A percentile compares a stretch with the other conserved stretches of the same genome.
These are phyloP conservation scores for Leptoclinus maculatus DNA, from an alignment of 2,797 vertebrate genomes.

Conservation along the genomic window DNA sequence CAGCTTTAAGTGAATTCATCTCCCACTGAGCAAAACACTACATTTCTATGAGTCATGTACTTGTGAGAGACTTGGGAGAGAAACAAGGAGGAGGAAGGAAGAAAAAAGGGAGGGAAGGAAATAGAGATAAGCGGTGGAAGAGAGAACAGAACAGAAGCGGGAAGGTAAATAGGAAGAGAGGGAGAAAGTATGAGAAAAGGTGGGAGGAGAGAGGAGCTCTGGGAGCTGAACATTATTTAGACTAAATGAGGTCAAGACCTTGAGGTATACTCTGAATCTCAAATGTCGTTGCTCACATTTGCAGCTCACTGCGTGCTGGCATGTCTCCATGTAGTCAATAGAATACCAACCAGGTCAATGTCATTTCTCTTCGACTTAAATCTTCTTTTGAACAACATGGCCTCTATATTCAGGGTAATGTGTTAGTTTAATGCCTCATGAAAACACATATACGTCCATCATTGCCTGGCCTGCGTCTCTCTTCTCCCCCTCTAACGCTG, in stretches of 20 bases:
- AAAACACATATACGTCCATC: conserved; percentile 29
- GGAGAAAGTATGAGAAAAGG: conserved; percentile 32
- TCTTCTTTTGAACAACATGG: conserved; percentile 49
- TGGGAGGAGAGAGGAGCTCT: conserved; percentile 53
- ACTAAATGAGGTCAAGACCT: conserved; percentile 86
- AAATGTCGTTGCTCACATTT: conserved; percentile 79
- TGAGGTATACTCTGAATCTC: conserved; percentile 80
- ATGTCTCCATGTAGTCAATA: conserved; percentile 42
- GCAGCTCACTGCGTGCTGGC: conserved; percentile 41
- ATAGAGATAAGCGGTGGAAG: background rate
- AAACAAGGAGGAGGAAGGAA: conserved; percentile 1
- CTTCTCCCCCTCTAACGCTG: conserved; percentile 24
- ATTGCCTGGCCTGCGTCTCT: background rate
- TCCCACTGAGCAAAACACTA: conserved; percentile 22
- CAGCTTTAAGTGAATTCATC: conserved; percentile 46
- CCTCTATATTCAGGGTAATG: conserved; percentile 28
- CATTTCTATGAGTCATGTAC: conserved; percentile 43
- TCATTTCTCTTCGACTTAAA: conserved; percentile 48
- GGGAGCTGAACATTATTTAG: conserved; percentile 80
- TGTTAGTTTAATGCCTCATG: conserved; percentile 26
- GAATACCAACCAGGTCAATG: conserved; percentile 65
- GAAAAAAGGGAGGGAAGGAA: background rate
- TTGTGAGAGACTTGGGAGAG: conserved; percentile 8
- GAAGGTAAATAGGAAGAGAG: conserved; percentile 26
- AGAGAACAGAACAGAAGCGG: conserved; percentile 21